Conservation (phyloP, 2,797 vertebrate genomes). For the Falco rusticolus region DNA sequence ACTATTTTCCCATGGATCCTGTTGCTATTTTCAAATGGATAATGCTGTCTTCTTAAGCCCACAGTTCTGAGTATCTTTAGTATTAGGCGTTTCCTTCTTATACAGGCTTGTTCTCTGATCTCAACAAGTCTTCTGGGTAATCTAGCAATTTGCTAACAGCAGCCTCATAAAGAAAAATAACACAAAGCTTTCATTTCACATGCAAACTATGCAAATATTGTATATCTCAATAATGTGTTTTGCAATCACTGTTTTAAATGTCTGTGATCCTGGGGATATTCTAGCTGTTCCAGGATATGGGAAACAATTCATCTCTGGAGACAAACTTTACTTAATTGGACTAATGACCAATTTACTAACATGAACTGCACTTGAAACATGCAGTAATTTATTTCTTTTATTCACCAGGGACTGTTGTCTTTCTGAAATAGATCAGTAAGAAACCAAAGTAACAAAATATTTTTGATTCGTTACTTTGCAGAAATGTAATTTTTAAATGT, state of each 20-base stretch:
- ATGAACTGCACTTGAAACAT: neutral
- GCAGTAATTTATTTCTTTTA: conserved; percentile 5
- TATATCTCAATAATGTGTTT: neutral
- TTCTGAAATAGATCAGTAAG: neutral
- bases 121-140: conserved; percentile 23
- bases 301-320: neutral
- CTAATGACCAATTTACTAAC: conserved; percentile 27
- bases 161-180: neutral
- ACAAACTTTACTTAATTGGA: conserved; percentile 29
- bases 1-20: neutral
- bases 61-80: neutral
- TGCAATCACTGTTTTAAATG: conserved; percentile 14
- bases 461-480: conserved; percentile 24
- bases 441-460: conserved; percentile 3
- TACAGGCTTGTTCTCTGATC: conserved; percentile 8
- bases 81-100: neutral
- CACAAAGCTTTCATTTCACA: neutral
- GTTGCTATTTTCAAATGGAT: neutral
- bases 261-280: neutral
- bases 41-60: neutral
- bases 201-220: neutral
- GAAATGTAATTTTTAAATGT: neutral
- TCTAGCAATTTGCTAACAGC: conserved; percentile 12
- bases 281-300: neutral
- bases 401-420: neutral